These are phyloP conservation scores for Pygmarrhopalites habei DNA, from an alignment of 1,140 invertebrate genomes.

Conservation along the genomic window DNA sequence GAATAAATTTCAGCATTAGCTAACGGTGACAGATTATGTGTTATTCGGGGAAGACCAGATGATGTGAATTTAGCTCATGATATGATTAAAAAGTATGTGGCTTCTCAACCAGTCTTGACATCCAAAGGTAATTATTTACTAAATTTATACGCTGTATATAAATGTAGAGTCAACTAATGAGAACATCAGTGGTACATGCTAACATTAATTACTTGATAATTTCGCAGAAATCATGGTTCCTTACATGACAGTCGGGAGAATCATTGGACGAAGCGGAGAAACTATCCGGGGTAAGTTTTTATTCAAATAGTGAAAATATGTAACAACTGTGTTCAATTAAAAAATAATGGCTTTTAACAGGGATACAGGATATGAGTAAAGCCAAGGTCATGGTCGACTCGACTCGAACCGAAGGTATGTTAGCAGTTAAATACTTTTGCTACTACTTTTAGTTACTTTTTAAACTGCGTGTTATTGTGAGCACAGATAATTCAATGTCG, in stretches of 20 bases:
- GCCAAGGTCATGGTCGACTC: slow-evolving; percentile 23
- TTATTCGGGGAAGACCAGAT: slow-evolving; percentile 14
- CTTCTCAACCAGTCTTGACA: slow-evolving; percentile 21
- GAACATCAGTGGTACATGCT: no score
- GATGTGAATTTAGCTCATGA: slow-evolving; percentile 27
- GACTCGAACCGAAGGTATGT: slow-evolving; percentile 9
- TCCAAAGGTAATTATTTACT: slow-evolving; percentile 7
- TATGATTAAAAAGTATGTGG: slow-evolving; percentile 26
- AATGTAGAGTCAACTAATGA: no score
- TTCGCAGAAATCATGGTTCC: no score
- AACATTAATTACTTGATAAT: no score
- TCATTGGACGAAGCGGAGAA: slow-evolving; percentile 33
- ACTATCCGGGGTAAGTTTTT: slow-evolving; percentile 27
- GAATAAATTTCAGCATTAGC: slow-evolving; percentile 16
- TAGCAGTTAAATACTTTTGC: no score
- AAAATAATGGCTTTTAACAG: no score
- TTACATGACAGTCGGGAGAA: slow-evolving; percentile 20
- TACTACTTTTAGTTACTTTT: no score
- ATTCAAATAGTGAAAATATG: no score
- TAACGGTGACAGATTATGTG: slow-evolving; percentile 31
- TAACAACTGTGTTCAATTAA: no score
- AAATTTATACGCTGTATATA: no score
- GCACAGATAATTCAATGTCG: no score
- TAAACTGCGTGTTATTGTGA: no score
- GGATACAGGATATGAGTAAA: slow-evolving; percentile 28